Evolutionary conservation across 2,888 invertebrate species (phyloP).

Genomic region (Dicycla oo): DNA sequence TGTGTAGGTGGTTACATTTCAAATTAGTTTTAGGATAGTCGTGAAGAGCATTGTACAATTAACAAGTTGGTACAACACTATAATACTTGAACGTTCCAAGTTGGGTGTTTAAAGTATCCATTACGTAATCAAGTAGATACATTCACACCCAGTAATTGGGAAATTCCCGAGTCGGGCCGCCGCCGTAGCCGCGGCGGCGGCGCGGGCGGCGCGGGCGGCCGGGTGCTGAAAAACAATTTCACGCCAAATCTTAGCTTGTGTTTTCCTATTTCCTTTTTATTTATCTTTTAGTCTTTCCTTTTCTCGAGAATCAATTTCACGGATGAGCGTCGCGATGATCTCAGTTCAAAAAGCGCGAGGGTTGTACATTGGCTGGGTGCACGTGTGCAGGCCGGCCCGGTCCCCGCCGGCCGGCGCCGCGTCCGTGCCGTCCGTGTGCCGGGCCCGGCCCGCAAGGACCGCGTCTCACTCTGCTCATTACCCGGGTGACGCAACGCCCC

Average conservation of each 20-base stretch:
- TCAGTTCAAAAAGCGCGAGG: conserved; percentile 88
- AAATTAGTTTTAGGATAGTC: conserved; percentile 32
- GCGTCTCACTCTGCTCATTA: conserved; percentile 78
- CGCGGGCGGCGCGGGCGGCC: conserved; percentile 64
- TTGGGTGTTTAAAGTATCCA: conserved; percentile 73
- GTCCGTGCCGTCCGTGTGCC: conserved; percentile 54
- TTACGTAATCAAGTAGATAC: conserved; percentile 86
- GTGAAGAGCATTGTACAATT: conserved; percentile 43
- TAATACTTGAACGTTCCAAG: conserved; percentile 47
- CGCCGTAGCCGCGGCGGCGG: conserved; percentile 77
- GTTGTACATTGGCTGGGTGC: conserved; percentile 74
- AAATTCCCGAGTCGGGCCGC: conserved; percentile 87
- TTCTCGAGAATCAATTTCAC: conserved; percentile 90
- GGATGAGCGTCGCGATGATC: conserved; percentile 90
- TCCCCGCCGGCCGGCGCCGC: conserved; percentile 34
- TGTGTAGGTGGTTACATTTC: conserved; percentile 20
- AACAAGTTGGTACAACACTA: conserved; percentile 49
- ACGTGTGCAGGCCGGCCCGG: conserved; percentile 72
- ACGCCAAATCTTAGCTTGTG: conserved; percentile 91
- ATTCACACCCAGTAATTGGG: conserved; percentile 89
- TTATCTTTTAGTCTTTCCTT: conserved; percentile 90
- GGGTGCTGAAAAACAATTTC: conserved; percentile 90
- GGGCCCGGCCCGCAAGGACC: conserved; percentile 58
- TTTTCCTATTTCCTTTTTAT: conserved; percentile 91
- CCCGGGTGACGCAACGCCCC: conserved; percentile 80